Conservation (phyloP, 2,797 vertebrate genomes). For the Poecilia velifera region DNA sequence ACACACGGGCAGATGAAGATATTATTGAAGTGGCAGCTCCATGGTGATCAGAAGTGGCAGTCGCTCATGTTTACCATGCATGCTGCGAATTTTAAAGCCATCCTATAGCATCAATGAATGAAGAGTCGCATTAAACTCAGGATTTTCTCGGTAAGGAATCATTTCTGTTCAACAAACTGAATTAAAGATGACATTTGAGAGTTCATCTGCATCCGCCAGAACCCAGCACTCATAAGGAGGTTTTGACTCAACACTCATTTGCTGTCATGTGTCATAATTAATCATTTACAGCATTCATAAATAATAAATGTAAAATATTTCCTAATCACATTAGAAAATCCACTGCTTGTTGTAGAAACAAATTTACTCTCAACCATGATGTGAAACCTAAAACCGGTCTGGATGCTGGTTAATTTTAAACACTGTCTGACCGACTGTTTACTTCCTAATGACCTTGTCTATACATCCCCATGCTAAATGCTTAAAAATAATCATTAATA, state of each 20-base stretch:
- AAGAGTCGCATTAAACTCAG: conserved; percentile 28
- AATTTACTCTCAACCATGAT: background rate
- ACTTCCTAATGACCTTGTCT: background rate
- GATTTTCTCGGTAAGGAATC: conserved; percentile 29
- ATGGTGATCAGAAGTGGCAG: background rate
- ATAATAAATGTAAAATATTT: conserved; percentile 19
- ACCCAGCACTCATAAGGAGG: background rate
- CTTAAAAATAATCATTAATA: background rate
- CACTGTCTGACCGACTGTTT: too few species aligned
- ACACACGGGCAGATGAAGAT: background rate
- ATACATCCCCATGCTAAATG: background rate
- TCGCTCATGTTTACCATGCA: background rate
- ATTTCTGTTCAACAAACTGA: conserved; percentile 18
- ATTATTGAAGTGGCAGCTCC: background rate
- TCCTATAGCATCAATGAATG: conserved; percentile 36
- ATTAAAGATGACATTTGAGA: conserved; percentile 14
- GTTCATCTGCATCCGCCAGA: conserved; percentile 11
- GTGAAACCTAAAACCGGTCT: background rate
- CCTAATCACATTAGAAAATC: conserved; percentile 4
- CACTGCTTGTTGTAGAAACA: background rate
- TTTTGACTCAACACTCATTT: conserved; percentile 16
- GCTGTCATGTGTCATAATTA: conserved; percentile 16
- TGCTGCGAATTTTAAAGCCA: conserved; percentile 15
- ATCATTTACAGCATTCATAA: conserved; percentile 17
- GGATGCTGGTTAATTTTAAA: background rate